Evolutionary conservation across 2,888 invertebrate species (phyloP), one percentile per base, ranked within the genome.

Genomic region (Tetropium fuscum): DNA sequence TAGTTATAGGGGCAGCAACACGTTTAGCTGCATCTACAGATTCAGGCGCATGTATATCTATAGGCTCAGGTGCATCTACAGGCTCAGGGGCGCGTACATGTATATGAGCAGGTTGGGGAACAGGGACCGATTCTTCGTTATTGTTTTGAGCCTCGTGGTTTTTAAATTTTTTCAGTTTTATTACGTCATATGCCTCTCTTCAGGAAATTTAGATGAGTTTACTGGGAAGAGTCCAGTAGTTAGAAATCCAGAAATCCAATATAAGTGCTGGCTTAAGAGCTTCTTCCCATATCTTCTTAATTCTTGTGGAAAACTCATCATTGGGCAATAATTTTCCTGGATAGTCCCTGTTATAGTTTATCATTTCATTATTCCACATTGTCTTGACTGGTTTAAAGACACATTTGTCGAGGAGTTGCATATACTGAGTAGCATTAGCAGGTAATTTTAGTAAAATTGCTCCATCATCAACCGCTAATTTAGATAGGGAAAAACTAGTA

Each of bases 351-450:
- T 53, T 57, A 16, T 30, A 61, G 6, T 54, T 38, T n/a, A 59
- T 41, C 20, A 59, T n/a, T 7, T 43, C 10, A 30, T 48, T 48
- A 10, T 59, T 59, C 59, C 54, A 59, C 8, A 11, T 10, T 7
- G 40, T 53, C 18, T 61, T 58, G 7, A 58, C 6, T 30, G 57
- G 47, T 36, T 45, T 58, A 34, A 60, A 60, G 5, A 53, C 60
- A 19, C 47, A 41, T 47, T 58, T 61, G 16, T 61, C 58, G 1
- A 53, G 25, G 1, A 53, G 53, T 32, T 53, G 58, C 57, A 61
- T 53, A 20, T 20, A 53, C 19, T 57, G 47, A 8, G 45, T 57
- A 8, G 53, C 18, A 47, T 57, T 60, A 4, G 56, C 32, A 1
- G 60, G 53, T 19, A 60, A 41, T 40, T 32, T 62, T 13, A 58